Percentiles rank a stretch among this genome's conserved stretches.
Evolutionary conservation across 2,797 vertebrate species (phyloP).

Genomic region (Scyliorhinus canicula): DNA sequence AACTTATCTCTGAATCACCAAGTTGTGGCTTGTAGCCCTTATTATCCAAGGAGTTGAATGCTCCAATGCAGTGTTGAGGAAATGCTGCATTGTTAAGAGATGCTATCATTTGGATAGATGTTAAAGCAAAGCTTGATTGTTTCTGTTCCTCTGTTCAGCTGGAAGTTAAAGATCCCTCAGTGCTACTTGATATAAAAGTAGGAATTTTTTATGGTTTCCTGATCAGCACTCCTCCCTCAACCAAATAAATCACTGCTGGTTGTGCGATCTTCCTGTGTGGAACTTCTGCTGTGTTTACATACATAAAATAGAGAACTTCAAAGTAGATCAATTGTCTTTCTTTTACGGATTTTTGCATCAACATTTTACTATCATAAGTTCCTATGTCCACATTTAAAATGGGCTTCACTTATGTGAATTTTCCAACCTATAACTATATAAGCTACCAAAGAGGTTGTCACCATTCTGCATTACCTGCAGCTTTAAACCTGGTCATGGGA

Average conservation of each 20-base stretch:
- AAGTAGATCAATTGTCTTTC: neutral
- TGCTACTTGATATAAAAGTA: neutral
- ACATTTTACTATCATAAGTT: neutral
- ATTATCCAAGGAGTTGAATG: neutral
- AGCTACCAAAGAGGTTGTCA: neutral
- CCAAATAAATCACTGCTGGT: neutral
- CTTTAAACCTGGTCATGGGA: neutral
- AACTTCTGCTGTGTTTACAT: neutral
- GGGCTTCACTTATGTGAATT: neutral
- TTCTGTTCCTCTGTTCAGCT: neutral
- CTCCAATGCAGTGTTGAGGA: neutral
- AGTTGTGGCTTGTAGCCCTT: neutral
- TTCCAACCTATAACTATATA: neutral
- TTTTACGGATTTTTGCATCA: neutral
- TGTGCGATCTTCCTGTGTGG: neutral
- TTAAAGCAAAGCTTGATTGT: neutral
- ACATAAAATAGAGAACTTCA: neutral
- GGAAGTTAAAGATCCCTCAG: neutral
- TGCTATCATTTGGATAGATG: constrained; percentile 1
- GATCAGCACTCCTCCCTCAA: neutral
- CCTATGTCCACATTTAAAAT: neutral
- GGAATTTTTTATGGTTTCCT: neutral
- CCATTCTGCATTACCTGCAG: neutral
- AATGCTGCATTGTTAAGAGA: neutral
- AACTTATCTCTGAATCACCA: neutral